Percentiles rank a stretch among this genome's conserved stretches.
phyloP scores from a whole-genome alignment of 2,113 vertebrate species.

The sheep (Ovis aries) region DNA sequence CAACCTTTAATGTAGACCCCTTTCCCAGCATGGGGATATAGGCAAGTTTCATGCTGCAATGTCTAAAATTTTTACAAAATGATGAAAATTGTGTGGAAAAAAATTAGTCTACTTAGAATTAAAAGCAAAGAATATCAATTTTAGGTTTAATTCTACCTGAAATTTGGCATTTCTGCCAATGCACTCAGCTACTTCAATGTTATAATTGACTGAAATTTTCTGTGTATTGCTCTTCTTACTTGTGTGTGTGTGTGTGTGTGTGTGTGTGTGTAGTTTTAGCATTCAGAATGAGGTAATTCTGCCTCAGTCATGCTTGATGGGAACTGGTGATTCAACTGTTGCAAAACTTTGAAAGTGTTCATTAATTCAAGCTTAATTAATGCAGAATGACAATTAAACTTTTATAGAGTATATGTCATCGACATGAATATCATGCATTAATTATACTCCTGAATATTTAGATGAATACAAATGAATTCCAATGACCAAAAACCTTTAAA shows the following conservation, averaged over 20 bases:
- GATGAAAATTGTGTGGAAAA: background rate
- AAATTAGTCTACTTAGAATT: background rate
- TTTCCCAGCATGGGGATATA: background rate
- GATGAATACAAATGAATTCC: conserved; percentile 58
- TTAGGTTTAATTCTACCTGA: background rate
- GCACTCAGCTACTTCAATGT: conserved; percentile 63
- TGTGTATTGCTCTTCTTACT: background rate
- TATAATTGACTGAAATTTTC: conserved; percentile 35
- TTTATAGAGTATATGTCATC: conserved; percentile 61
- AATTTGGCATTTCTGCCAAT: conserved; percentile 35
- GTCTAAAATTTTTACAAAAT: background rate
- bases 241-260: conserved; percentile 21
- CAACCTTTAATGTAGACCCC: background rate
- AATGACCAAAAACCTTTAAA: conserved; percentile 40
- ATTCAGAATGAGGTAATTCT: conserved; percentile 71
- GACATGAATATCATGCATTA: conserved; percentile 46
- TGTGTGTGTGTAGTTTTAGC: conserved; percentile 46
- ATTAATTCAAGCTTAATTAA: conserved; percentile 81
- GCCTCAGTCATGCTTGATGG: conserved; percentile 68
- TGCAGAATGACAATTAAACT: conserved; percentile 77
- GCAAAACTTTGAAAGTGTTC: conserved; percentile 76
- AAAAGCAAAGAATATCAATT: conserved; percentile 11
- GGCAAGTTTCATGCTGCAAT: background rate
- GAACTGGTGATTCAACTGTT: conserved; percentile 74
- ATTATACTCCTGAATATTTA: conserved; percentile 47